Conservation (phyloP, 2,888 invertebrate species). For the Neoscelio sp. region DNA sequence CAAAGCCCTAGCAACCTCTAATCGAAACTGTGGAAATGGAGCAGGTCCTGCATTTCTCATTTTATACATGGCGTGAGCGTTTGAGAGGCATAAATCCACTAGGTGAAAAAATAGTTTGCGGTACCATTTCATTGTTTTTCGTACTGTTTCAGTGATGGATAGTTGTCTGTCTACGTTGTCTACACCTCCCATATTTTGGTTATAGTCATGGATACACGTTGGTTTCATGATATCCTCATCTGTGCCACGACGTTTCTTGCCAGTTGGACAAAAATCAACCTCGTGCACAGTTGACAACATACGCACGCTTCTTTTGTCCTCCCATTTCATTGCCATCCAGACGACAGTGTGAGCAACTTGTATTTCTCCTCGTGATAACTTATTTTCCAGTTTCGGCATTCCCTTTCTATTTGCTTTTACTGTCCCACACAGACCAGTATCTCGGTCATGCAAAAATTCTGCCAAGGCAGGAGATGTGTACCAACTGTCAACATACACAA, state of each 20-base stretch:
- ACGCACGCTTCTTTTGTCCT: conserved; percentile 41
- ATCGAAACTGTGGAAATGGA: conserved; percentile 42
- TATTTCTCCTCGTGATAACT: conserved; percentile 40
- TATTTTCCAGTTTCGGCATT: conserved; percentile 37
- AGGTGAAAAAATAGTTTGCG: conserved; percentile 55
- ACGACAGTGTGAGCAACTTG: conserved; percentile 27
- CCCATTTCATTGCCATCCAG: conserved; percentile 41
- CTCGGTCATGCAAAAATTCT: conserved; percentile 58
- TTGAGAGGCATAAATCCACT: conserved; percentile 47
- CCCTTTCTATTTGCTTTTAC: conserved; percentile 50
- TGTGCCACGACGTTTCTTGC: conserved; percentile 39
- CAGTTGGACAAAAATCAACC: conserved; percentile 50
- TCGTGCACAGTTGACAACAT: conserved; percentile 56
- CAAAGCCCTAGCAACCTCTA: conserved; percentile 26
- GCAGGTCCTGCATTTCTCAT: conserved; percentile 44
- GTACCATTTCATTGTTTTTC: conserved; percentile 66
- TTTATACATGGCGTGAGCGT: conserved; percentile 48
- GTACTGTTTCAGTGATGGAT: conserved; percentile 52
- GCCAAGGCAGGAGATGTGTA: conserved; percentile 49
- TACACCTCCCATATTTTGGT: conserved; percentile 60
- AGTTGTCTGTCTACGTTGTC: conserved; percentile 53
- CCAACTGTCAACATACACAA: conserved; percentile 47
- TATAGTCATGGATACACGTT: conserved; percentile 46
- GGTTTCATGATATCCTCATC: conserved; percentile 62
- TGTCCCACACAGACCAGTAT: conserved; percentile 50